Evolutionary conservation across 2,888 invertebrate species (phyloP).

Genomic region (Heliconius cydno): DNA sequence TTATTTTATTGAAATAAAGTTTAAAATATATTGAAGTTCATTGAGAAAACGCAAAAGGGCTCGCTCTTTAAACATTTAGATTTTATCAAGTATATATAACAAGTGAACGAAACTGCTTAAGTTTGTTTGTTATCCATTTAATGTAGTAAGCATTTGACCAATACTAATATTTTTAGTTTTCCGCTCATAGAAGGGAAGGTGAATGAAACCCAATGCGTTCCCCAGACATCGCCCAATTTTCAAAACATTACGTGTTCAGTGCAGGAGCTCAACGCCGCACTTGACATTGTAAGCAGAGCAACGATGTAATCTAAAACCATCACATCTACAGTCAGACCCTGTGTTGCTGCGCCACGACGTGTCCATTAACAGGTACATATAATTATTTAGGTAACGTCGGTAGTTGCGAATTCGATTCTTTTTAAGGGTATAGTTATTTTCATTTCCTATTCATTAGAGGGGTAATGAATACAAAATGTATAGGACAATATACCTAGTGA

Average conservation of each 20-base stretch:
- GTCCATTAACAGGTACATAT: neutral
- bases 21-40: neutral
- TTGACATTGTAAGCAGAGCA: neutral
- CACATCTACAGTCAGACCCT: neutral
- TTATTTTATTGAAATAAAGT: neutral
- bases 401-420: neutral
- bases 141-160: too few relatives aligned
- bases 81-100: neutral
- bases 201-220: neutral
- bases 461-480: neutral
- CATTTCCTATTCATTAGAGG: neutral
- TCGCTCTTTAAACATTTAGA: neutral
- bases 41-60: constrained; percentile 2
- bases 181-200: too few relatives aligned
- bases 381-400: neutral
- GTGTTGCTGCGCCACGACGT: too few relatives aligned
- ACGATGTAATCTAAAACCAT: neutral
- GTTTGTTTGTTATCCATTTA: neutral
- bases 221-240: neutral
- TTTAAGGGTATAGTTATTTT: neutral
- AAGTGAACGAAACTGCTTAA: neutral
- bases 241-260: neutral
- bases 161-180: too few relatives aligned
- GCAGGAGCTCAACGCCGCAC: neutral
- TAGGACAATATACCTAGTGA: too few relatives aligned